Conservation (phyloP, 23 tunicate genomes). For the Phallusia fumigata region DNA sequence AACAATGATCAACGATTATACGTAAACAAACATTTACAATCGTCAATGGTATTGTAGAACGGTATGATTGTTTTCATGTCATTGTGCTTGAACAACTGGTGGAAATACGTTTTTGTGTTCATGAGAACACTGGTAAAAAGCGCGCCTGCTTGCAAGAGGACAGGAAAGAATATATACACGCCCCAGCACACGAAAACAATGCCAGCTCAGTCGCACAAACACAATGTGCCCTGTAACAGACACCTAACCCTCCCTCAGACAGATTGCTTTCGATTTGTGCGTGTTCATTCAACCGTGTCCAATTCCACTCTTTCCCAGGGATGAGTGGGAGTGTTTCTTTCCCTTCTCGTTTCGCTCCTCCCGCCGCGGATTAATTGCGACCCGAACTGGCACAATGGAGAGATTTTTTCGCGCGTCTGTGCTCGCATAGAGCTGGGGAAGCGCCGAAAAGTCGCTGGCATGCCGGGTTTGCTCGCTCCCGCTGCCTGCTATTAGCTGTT, state of each 20-base stretch:
- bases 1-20: too few species aligned
- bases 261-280: constrained; percentile 3
- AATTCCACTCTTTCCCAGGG: background rate
- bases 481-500: background rate
- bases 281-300: background rate
- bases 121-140: too few species aligned
- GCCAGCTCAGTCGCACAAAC: too few species aligned
- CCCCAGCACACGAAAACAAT: constrained; percentile 1
- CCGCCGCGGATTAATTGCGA: background rate
- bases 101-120: too few species aligned
- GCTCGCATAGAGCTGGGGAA: background rate
- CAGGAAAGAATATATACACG: background rate
- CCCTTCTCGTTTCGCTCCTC: background rate
- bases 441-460: background rate
- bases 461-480: background rate
- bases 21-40: too few species aligned
- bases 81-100: too few species aligned
- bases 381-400: constrained; percentile 4
- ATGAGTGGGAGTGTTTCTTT: constrained; percentile 10
- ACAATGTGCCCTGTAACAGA: background rate
- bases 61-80: too few species aligned
- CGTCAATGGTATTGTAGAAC: too few species aligned
- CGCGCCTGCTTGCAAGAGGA: too few species aligned
- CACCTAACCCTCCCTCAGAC: background rate
- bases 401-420: background rate